These are phyloP conservation scores for Alethe castanea DNA, from an alignment of 2,113 vertebrate genomes.

Conservation along the genomic window DNA sequence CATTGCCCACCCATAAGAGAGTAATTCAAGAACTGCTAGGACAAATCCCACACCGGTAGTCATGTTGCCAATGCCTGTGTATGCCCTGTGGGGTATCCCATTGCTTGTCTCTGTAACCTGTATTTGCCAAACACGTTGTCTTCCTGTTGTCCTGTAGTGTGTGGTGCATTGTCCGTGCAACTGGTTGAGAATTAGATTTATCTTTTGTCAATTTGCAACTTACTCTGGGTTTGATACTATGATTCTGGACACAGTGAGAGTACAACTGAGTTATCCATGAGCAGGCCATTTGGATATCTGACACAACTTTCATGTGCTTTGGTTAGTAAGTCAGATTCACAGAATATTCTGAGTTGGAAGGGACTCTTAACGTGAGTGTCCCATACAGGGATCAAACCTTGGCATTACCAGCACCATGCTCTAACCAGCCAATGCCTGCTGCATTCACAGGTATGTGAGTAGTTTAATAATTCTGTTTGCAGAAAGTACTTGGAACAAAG, in stretches of 20 bases:
- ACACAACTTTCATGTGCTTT: not conserved
- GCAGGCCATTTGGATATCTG: not conserved
- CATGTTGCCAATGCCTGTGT: not conserved
- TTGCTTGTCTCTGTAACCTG: not conserved
- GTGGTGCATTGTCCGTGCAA: not conserved
- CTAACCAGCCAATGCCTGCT: not conserved
- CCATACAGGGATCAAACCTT: not conserved
- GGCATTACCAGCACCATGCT: not conserved
- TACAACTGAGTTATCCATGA: not conserved
- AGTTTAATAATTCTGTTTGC: not conserved
- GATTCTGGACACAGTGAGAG: not conserved
- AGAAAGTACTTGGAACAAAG: not conserved
- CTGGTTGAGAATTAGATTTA: not conserved
- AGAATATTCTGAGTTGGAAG: not conserved
- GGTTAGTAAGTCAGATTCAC: not conserved
- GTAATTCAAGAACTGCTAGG: not conserved
- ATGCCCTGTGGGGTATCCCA: not conserved
- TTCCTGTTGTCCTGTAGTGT: not conserved
- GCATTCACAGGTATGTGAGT: not conserved
- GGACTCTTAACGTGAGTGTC: not conserved
- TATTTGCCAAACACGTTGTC: not conserved
- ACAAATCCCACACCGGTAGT: not conserved
- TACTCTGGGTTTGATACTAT: not conserved
- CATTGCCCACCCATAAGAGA: not conserved
- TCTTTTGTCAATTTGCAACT: not conserved